A percentile compares a stretch with the other conserved stretches of the same genome.
Conservation (phyloP, 2,888 invertebrate genomes). For the Tribolium freemani region DNA sequence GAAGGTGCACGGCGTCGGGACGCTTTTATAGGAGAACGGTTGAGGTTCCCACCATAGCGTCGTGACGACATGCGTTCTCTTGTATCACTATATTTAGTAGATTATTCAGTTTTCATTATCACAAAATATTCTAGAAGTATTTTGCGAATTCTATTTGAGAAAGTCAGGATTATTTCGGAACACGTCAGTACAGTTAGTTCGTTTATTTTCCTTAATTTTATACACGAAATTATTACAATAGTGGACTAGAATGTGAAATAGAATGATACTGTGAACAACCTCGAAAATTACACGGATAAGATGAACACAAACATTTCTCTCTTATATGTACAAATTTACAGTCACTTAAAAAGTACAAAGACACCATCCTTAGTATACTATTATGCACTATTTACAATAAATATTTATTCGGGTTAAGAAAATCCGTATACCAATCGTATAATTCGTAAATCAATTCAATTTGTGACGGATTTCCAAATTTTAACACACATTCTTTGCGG, state of each 20-base stretch:
- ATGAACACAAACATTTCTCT: constrained; percentile 41
- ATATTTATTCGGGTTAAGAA: constrained; percentile 19
- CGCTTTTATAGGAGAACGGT: constrained; percentile 62
- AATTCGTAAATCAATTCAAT: constrained; percentile 50
- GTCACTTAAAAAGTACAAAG: constrained; percentile 47
- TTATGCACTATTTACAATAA: constrained; percentile 39
- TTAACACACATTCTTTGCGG: not conserved
- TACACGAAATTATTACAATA: constrained; percentile 60
- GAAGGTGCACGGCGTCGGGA: constrained; percentile 50
- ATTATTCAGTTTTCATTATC: constrained; percentile 62
- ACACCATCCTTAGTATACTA: constrained; percentile 48
- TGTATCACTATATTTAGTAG: constrained; percentile 63
- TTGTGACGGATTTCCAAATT: constrained; percentile 52
- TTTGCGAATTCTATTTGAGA: constrained; percentile 13
- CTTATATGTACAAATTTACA: constrained; percentile 52
- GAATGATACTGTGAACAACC: constrained; percentile 42
- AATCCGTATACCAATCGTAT: constrained; percentile 59
- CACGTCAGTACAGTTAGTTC: constrained; percentile 14
- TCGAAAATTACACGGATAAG: constrained; percentile 44
- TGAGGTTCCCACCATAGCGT: constrained; percentile 43
- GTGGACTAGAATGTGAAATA: constrained; percentile 56
- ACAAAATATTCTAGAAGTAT: constrained; percentile 48
- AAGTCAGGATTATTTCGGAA: constrained; percentile 5
- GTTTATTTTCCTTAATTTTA: constrained; percentile 35
- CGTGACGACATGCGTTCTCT: constrained; percentile 44